Evolutionary conservation across 2,113 vertebrate species (phyloP), one percentile per base, ranked within the genome.

Genomic region (Cyphomyrus plagiostoma): DNA sequence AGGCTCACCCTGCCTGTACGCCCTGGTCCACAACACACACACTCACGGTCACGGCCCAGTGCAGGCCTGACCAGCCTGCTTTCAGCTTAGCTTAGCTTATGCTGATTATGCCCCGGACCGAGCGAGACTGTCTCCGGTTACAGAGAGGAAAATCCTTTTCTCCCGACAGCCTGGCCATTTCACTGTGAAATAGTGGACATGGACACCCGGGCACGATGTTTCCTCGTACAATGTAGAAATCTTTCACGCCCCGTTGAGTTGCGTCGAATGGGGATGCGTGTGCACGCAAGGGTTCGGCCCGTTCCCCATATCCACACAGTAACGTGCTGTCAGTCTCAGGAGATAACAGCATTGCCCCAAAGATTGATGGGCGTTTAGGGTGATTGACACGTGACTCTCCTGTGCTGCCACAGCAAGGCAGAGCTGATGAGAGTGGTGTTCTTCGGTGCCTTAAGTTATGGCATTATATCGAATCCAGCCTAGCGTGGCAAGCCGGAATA

Each of bases 391-490:
- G 3, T 46, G 53, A 26, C 62, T 39, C 46, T 88, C 35, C 42
- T 4, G 45, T 30, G 11, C 13, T 19, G 39, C 62, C 62, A 49
- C 42, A 74, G 35, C 35, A 13, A 2, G 4, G 52, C 15, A 52
- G 9, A 1, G n/a, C 21, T 70, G 87, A 74, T 1, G n/a, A 49
- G 8, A 42, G 50, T 3, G 2, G 50, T 3, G 2, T 2, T 39
- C n/a, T 13, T 10, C 1, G 0, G 70, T 39, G 70, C 93, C 94
- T 94, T 95, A 93, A 95, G 94, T 95, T 95, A 91, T 91, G 94
- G 93, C 94, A 93, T 94, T 95, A 93, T 94, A 94, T 95, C 94
- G 94, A 95, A 95, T 95, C 90, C 93, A 95, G 95, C 92, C 94
- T 90, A 90, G 93, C 95, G 94, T 94, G 92, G 95, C 94, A 95